Evolutionary conservation across 2,113 vertebrate genomes (phyloP).

Genomic region (Pluvialis apricaria): DNA sequence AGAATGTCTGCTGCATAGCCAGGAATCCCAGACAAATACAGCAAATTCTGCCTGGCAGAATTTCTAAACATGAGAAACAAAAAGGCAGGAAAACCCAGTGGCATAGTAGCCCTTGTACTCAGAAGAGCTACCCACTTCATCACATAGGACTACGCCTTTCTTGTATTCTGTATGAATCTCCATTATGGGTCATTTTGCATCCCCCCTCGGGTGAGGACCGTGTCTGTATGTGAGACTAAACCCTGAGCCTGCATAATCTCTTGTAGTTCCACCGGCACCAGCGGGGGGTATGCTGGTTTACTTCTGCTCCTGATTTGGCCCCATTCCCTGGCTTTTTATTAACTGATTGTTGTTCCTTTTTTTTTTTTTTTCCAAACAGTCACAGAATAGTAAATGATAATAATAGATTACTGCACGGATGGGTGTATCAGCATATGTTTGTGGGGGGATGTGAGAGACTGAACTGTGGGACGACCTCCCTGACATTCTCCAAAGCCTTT

Average conservation of each 20-base stretch:
- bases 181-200: not conserved
- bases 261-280: not conserved
- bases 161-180: not conserved
- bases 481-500: slow-evolving; percentile 21
- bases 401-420: not conserved
- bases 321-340: not conserved
- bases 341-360: not conserved
- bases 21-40: not conserved
- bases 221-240: not conserved
- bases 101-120: not conserved
- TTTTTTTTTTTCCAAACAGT: not conserved
- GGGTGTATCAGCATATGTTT: slow-evolving; percentile 24
- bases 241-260: not conserved
- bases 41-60: not conserved
- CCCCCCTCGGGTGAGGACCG: not conserved
- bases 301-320: not conserved
- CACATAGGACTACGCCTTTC: accelerated
- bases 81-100: not conserved
- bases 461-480: slow-evolving; percentile 24
- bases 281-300: not conserved
- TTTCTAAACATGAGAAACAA: not conserved
- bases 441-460: slow-evolving; percentile 36
- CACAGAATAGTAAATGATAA: not conserved
- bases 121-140: not conserved
- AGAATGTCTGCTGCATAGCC: not conserved